Conservation (phyloP, 2,888 invertebrate species). For the Cataglyphis rosenhaueri region DNA sequence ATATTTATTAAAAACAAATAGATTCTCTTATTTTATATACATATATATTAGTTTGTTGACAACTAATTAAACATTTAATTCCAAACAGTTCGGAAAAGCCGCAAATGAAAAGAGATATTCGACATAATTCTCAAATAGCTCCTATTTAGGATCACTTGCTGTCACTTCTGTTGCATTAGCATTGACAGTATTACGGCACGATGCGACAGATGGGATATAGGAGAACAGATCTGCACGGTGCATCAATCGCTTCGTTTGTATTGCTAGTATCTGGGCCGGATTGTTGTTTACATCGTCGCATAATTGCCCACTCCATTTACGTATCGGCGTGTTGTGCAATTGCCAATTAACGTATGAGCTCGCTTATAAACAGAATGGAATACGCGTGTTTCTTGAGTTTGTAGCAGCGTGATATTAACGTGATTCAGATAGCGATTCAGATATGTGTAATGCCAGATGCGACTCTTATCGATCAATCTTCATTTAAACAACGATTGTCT, state of each 20-base stretch:
- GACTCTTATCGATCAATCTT: slow-evolving; percentile 35
- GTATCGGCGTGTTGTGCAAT: slow-evolving; percentile 73
- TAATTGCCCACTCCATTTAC: slow-evolving; percentile 76
- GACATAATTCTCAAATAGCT: neutral
- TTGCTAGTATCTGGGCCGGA: slow-evolving; percentile 47
- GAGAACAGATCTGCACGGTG: slow-evolving; percentile 62
- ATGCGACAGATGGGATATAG: slow-evolving; percentile 28
- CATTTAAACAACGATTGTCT: slow-evolving; percentile 17
- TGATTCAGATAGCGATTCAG: slow-evolving; percentile 9
- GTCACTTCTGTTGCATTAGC: slow-evolving; percentile 55
- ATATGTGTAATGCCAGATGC: neutral
- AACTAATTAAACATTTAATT: neutral
- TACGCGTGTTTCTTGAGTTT: slow-evolving; percentile 10
- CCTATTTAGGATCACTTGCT: neutral
- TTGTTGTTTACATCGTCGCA: slow-evolving; percentile 74
- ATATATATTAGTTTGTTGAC: neutral
- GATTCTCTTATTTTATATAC: no score
- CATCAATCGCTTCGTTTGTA: slow-evolving; percentile 61
- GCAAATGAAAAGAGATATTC: neutral
- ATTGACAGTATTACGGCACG: neutral
- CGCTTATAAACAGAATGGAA: slow-evolving; percentile 38
- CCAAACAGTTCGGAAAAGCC: neutral
- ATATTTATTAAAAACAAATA: no score
- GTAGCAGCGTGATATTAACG: slow-evolving; percentile 23
- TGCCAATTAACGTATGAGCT: slow-evolving; percentile 70